Evolutionary conservation across 2,113 vertebrate genomes (phyloP), one percentile per base, ranked within the genome.

Genomic region (Tachuris rubrigastra): DNA sequence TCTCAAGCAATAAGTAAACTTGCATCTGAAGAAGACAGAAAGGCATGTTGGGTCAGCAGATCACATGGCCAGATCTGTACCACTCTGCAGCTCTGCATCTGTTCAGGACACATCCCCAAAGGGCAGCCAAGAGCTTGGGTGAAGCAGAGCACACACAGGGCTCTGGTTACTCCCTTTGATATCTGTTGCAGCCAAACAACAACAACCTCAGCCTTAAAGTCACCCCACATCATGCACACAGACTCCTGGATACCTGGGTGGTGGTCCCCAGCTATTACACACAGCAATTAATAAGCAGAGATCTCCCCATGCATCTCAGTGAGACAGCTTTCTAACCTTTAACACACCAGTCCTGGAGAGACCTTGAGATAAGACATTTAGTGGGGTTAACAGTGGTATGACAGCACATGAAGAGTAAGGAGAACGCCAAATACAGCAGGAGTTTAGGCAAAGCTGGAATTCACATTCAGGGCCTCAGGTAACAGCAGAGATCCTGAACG

Each of bases 41-140:
- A 55, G 31, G 8, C 27, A 7, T 9, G 25, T 9, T 35, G 24
- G 15, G 39, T 47, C 68, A 63, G 60, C 10, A 89, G 21, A 41
- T 46, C 31, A 37, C 49, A n/a, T 2, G 13, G 39, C 23, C 47
- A 81, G 47, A 63, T 75, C 7, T 44, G 47, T 21, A 68, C 24
- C 16, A 21, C 47, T 84, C 68, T 25, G 44, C 65, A 87, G 58
- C 24, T 89, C 12, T 55, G 18, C 31, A 21, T 50, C 44, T 77
- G 59, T 8, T 59, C 49, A 39, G 56, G 47, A 80, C 72, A 88
- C 21, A 41, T 39, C 49, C 44, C 41, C 12, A 73, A 86, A 90
- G 53, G 83, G 63, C 96, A 92, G 95, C 75, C 58, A 80, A 92
- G 41, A 83, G 56, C 33, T 42, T 4, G 14, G 25, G 71, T 72